Conservation (phyloP, 2,797 vertebrate species). For the Rhabdomys pumilio region DNA sequence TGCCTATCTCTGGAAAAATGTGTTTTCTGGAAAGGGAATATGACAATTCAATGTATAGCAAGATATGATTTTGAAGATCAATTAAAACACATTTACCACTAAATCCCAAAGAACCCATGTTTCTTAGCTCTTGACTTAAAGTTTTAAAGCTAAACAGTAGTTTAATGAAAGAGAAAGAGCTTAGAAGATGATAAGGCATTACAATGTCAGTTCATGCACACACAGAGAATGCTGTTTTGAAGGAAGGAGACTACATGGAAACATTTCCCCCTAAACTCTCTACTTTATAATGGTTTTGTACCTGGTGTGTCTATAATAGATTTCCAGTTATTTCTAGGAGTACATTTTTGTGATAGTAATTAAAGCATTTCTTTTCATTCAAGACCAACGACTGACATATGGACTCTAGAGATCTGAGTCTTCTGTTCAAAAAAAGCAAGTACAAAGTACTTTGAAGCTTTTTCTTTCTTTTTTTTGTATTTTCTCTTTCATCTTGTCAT, state of each 20-base stretch:
- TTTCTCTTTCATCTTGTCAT: slow-evolving; percentile 28
- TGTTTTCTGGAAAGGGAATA: background rate
- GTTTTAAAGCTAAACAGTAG: background rate
- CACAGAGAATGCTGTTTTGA: background rate
- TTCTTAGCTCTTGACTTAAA: background rate
- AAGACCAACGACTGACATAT: background rate
- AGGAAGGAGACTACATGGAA: background rate
- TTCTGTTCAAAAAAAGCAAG: slow-evolving; percentile 23
- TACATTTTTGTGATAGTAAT: slow-evolving; percentile 29
- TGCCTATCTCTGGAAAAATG: background rate
- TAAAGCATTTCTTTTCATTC: slow-evolving; percentile 8
- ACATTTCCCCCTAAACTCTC: background rate
- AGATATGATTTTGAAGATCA: background rate
- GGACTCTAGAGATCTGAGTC: background rate
- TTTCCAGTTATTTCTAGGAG: slow-evolving; percentile 25
- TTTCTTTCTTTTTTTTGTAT: background rate
- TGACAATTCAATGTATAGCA: background rate
- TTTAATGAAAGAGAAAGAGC: background rate
- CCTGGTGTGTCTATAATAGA: background rate
- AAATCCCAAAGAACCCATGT: background rate
- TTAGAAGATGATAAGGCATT: background rate
- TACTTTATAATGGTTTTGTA: slow-evolving; percentile 22
- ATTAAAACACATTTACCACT: background rate
- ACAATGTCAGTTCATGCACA: background rate
- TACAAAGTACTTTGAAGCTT: background rate